Evolutionary conservation across 1,140 invertebrate genomes (phyloP).

Genomic region (Hirudo medicinalis): DNA sequence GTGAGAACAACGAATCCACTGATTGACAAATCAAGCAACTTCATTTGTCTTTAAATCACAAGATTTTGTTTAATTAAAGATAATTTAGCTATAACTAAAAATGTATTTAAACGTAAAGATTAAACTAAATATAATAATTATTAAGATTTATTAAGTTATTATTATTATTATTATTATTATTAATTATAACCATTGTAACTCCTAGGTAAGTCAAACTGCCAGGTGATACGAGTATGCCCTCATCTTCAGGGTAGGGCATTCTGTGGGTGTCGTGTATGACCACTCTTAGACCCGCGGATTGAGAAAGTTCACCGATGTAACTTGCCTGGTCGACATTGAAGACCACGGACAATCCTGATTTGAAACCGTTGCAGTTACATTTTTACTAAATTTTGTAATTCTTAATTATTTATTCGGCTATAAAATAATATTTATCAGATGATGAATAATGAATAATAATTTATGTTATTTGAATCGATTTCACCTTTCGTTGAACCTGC

Average conservation of each 20-base stretch:
- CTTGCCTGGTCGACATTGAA: slow-evolving; percentile 14
- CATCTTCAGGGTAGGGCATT: slow-evolving; percentile 23
- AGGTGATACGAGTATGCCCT: slow-evolving; percentile 16
- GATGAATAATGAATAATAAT: background rate
- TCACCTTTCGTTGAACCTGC: background rate
- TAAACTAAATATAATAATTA: no score
- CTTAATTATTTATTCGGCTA: background rate
- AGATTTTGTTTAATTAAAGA: no score
- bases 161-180: no score
- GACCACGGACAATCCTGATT: slow-evolving; percentile 14
- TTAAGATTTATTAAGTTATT: no score
- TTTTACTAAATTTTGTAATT: no score
- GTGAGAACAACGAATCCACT: no score
- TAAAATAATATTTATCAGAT: background rate
- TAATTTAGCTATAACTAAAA: no score
- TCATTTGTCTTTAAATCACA: no score
- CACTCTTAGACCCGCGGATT: slow-evolving; percentile 16
- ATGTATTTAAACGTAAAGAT: no score
- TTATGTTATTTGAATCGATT: background rate
- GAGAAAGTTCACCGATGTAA: slow-evolving; percentile 12
- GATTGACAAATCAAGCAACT: no score
- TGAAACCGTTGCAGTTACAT: no score
- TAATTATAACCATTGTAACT: background rate
- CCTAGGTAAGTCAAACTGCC: background rate
- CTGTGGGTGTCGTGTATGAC: slow-evolving; percentile 14